Evolutionary conservation across 2,797 vertebrate genomes (phyloP).

Genomic region (Coreius guichenoti): DNA sequence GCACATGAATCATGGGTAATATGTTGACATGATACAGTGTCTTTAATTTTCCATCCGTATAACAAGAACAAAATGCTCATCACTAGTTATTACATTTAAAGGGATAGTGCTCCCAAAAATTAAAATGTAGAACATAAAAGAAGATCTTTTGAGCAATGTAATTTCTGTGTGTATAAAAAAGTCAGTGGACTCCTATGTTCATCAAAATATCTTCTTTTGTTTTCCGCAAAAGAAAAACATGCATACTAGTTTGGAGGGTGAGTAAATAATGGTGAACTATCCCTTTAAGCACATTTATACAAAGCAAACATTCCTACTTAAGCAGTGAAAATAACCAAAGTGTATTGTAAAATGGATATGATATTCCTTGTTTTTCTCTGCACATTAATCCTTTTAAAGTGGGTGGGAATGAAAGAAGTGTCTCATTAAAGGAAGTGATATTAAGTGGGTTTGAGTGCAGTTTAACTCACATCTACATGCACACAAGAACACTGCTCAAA

Average conservation of each 20-base stretch:
- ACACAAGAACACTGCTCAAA: conserved; percentile 43
- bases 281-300: not conserved
- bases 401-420: not conserved
- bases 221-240: not conserved
- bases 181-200: not conserved
- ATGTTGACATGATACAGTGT: not conserved
- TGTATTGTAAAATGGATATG: not conserved
- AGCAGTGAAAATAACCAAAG: not conserved
- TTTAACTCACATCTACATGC: not conserved
- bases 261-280: not conserved
- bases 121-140: not conserved
- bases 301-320: not conserved
- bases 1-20: not conserved
- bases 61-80: not conserved
- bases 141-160: not conserved
- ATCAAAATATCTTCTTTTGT: not conserved
- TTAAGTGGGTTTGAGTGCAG: conserved; percentile 17
- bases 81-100: not conserved
- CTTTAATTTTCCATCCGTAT: not conserved
- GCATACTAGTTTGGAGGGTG: not conserved
- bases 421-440: not conserved
- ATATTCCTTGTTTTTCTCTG: not conserved
- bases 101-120: not conserved
- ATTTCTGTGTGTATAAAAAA: not conserved
- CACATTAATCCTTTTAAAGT: not conserved